Evolutionary conservation across 2,113 vertebrate genomes (phyloP), one percentile per base, ranked within the genome.

Genomic region (Plestiodon gilberti): DNA sequence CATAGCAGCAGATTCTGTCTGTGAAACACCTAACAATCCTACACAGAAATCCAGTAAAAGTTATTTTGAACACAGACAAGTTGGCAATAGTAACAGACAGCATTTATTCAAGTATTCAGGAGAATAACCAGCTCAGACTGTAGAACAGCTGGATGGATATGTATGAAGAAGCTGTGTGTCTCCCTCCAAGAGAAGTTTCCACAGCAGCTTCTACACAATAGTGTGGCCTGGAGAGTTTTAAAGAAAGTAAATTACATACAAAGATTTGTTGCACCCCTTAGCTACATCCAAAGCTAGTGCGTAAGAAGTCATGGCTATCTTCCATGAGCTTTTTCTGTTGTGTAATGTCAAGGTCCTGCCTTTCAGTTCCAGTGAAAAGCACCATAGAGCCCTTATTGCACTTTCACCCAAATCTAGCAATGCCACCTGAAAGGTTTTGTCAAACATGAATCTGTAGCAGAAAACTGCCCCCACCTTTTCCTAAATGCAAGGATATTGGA

Each of bases 91-190:
- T 30, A 87, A 87, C 9, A 81, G 84, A 71, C 48, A 79, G n/a
- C 70, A 81, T 75, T 81, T 75, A 84, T 84, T 84, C 59, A 87
- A 75, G 85, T 81, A 81, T 81, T 65, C 78, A 87, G 85, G 85
- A 74, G 40, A 52, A 48, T 81, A 75, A 85, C 52, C 35, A 81
- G 59, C 70, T 65, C 23, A 30, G 33, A 18, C 28, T 81, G 23
- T 5, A 48, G 43, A 48, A 48, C 4, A 48, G 43, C 43, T 48
- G 43, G 43, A 4, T 48, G 43, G 43, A 48, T 48, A 48, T 48
- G 71, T 87, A 52, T 81, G 65, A 76, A 79, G 38, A 57, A 79
- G 69, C 33, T 81, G 23, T 65, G 64, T 55, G 70, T 71, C 70
- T 65, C 70, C 59, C 70, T 65, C 70, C 59, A 59, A 35, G 40